Percentiles rank a stretch among this genome's conserved stretches.
These are phyloP conservation scores for Apteryx owenii DNA, from an alignment of 2,113 vertebrate genomes.

Conservation along the genomic window DNA sequence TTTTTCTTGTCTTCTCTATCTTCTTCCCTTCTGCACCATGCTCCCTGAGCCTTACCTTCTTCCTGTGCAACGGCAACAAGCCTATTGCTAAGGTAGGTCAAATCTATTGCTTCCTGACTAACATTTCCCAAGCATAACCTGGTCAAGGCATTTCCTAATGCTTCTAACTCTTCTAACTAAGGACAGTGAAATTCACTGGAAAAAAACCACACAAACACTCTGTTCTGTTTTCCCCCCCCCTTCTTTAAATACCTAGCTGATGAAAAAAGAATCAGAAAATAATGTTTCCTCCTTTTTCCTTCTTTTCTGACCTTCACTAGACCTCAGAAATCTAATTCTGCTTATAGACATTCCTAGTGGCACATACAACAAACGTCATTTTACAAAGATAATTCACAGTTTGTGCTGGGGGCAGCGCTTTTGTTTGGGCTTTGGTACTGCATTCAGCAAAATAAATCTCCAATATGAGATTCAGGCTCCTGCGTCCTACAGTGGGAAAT, in stretches of 20 bases:
- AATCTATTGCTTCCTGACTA: not conserved
- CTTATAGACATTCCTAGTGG: not conserved
- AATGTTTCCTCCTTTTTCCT: not conserved
- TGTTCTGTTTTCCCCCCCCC: accelerated
- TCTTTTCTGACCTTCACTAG: not conserved
- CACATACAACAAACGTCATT: not conserved
- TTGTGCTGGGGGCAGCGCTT: not conserved
- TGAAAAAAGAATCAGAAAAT: not conserved
- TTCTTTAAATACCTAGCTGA: not conserved
- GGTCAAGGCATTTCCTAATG: not conserved
- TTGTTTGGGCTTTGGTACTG: not conserved
- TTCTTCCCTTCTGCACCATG: not conserved
- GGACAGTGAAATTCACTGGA: not conserved
- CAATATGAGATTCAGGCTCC: not conserved
- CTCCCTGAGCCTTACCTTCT: not conserved
- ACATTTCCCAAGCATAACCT: not conserved
- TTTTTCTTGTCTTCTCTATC: not conserved
- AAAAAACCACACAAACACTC: not conserved
- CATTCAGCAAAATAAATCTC: not conserved
- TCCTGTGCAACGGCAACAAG: not conserved
- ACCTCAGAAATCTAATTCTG: not conserved
- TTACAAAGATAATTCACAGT: not conserved
- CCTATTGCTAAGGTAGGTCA: not conserved
- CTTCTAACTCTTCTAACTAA: not conserved
- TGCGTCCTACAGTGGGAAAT: not conserved